Evolutionary conservation across 2,888 invertebrate species (phyloP), one percentile per base, ranked within the genome.

Genomic region (Ormia ochracea): DNA sequence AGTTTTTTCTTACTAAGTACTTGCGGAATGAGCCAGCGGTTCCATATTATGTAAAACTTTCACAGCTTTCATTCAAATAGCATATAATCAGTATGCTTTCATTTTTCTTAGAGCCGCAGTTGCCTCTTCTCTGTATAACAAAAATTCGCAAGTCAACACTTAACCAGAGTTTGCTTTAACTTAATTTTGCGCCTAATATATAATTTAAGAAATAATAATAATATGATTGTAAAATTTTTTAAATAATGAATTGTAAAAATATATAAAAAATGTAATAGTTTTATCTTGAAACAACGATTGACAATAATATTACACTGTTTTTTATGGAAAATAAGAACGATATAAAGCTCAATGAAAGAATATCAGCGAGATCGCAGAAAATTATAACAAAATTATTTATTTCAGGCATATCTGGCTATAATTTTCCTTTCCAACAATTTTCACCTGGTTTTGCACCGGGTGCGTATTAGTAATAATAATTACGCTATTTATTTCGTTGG

Each of bases 171-270:
- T 36, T 63, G 58, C 65, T 80, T 82, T 59, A 77, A 82, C 78
- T 83, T 84, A 84, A 83, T 74, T 41, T 81, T 12, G 36, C 36
- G 38, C 69, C 58, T 78, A 79, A 58, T 65, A 76, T 79, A 69
- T 63, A 48, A 78, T 61, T 70, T 26, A 54, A 43, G 14, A 54
- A 66, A 52, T 54, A 61, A 43, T 21, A 26, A 61, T 17, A 12
- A 19, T 52, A 38, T 38, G 48, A 36, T 61, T 68, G 61, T 68
- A 56, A 56, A 52, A 75, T 63, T 65, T 70, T 77, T 70, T 56
- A 69, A 31, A 50, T 50, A 21, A 50, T 66, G 41, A 41, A 66
- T 43, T n/a, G 17, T 1, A 12, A 33, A 12, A 33, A 10, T 3
- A 6, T 17, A 41, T 41, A 9, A 41, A 17, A 41, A 26, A 41